These are phyloP conservation scores for Rhinella marina DNA, from an alignment of 2,797 vertebrate genomes.

Conservation along the genomic window DNA sequence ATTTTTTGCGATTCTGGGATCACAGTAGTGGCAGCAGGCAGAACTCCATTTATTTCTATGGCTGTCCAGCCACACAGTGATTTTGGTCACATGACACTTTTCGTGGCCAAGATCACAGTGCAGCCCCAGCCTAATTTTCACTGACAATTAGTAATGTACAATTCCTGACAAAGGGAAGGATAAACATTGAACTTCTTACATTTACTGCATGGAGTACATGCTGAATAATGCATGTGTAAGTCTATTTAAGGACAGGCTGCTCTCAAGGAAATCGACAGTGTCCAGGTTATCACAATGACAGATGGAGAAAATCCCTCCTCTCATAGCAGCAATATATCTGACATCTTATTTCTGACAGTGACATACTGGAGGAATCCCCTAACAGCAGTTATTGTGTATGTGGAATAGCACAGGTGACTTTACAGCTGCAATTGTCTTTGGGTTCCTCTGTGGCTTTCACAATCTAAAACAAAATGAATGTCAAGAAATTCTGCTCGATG, in stretches of 20 bases:
- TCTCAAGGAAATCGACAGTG: neutral
- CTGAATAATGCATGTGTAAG: neutral
- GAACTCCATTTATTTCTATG: too few species aligned
- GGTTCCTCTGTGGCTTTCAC: neutral
- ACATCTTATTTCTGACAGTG: conserved; percentile 21
- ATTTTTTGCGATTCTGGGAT: too few species aligned
- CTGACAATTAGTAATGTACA: neutral
- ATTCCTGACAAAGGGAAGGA: neutral
- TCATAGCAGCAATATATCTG: neutral
- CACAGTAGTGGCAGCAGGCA: too few species aligned
- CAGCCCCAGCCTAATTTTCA: neutral
- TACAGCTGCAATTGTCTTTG: neutral
- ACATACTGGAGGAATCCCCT: conserved; percentile 14
- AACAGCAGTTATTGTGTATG: neutral
- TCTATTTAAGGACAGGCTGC: neutral
- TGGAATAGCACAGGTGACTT: neutral
- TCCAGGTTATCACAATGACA: conserved; percentile 21
- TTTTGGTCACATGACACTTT: too few species aligned
- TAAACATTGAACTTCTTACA: neutral
- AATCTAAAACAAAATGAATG: neutral
- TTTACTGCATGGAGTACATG: neutral
- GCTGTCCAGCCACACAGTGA: too few species aligned
- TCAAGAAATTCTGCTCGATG: neutral
- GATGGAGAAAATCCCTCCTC: conserved; percentile 18
- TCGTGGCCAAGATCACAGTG: too few species aligned